phyloP scores from a whole-genome alignment of 2,888 invertebrate species.

The Zaprionus obscuricornis region DNA sequence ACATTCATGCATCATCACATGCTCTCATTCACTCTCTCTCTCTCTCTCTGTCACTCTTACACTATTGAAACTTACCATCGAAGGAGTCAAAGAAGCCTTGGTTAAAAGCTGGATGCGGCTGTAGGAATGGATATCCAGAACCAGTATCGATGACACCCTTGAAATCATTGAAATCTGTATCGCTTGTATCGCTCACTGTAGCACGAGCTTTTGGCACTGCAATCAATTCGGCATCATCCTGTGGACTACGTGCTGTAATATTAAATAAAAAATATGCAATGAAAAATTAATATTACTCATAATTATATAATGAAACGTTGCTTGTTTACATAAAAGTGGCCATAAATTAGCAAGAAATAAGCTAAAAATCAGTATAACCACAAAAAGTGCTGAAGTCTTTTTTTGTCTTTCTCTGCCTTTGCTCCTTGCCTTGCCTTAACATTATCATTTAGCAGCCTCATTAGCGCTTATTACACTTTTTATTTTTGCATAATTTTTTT shows the following conservation, averaged over 20 bases:
- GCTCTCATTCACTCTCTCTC: constrained; percentile 18
- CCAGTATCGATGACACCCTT: constrained; percentile 82
- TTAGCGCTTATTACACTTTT: constrained; percentile 58
- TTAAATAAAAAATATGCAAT: constrained; percentile 11
- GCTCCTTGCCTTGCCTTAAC: constrained; percentile 26
- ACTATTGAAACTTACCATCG: constrained; percentile 81
- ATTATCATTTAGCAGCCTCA: constrained; percentile 58
- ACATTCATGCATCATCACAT: constrained; percentile 38
- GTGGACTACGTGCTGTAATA: constrained; percentile 73
- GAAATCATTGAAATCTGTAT: constrained; percentile 77
- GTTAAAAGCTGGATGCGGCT: constrained; percentile 73
- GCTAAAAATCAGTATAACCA: constrained; percentile 63
- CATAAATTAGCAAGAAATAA: constrained; percentile 43
- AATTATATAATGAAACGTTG: constrained; percentile 56
- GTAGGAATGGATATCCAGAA: constrained; percentile 79
- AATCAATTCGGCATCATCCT: constrained; percentile 81
- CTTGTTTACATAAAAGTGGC: neutral
- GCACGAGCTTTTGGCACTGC: constrained; percentile 57
- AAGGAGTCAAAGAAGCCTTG: constrained; percentile 81
- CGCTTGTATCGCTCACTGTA: constrained; percentile 39
- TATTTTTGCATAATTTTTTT: constrained; percentile 56
- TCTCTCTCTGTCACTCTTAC: constrained; percentile 26
- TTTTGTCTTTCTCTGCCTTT: neutral
- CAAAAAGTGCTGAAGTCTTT: constrained; percentile 16
- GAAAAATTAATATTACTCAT: constrained; percentile 36